phyloP scores from a whole-genome alignment of 2,888 invertebrate species.

The Andrena praecox region DNA sequence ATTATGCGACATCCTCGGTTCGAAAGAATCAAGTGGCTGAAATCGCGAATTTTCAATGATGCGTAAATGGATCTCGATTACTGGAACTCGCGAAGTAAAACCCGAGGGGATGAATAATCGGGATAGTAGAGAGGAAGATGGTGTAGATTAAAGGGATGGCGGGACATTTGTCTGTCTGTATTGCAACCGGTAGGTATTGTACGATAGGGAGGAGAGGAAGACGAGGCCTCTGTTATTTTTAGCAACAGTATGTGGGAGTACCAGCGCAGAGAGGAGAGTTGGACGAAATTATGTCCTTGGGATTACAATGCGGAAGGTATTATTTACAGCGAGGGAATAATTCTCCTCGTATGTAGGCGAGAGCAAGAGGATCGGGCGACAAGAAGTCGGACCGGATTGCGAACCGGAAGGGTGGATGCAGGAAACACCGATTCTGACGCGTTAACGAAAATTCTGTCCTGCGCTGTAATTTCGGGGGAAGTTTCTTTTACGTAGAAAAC shows the following conservation, averaged over 20 bases:
- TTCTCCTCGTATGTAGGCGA: constrained; percentile 43
- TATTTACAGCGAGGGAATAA: constrained; percentile 34
- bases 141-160: not conserved
- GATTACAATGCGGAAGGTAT: constrained; percentile 40
- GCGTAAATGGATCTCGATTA: not conserved
- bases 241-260: constrained; percentile 16
- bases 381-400: constrained; percentile 27
- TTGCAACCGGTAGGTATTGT: not conserved
- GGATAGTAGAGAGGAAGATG: not conserved
- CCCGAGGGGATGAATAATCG: not conserved
- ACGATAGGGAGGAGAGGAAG: not conserved
- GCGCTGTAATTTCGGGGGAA: not conserved
- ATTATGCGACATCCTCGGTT: not conserved
- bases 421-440: constrained; percentile 7
- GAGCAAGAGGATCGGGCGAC: constrained; percentile 34
- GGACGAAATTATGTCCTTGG: constrained; percentile 45
- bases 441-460: constrained; percentile 1
- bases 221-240: constrained; percentile 25
- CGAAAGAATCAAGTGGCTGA: not conserved
- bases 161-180: not conserved
- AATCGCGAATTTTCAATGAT: not conserved
- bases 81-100: not conserved
- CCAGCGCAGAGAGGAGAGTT: constrained; percentile 13
- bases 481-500: not conserved
- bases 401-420: constrained; percentile 29